Percentiles rank a stretch among this genome's conserved stretches.
These are phyloP conservation scores for Esox niger DNA, from an alignment of 2,113 vertebrate species.

Conservation along the genomic window DNA sequence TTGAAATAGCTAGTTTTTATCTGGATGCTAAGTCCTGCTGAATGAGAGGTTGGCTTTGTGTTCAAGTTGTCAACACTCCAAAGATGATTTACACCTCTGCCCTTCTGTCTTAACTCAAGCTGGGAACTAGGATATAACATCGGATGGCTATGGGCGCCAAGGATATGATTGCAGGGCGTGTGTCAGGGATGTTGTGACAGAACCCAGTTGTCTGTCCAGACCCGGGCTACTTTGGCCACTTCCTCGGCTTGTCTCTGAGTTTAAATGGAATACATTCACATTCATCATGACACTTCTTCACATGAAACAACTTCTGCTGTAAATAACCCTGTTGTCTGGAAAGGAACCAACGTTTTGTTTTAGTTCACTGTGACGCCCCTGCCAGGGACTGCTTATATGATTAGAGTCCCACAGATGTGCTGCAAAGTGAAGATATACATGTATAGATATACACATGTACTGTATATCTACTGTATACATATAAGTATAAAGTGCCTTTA, in stretches of 20 bases:
- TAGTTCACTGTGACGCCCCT: neutral
- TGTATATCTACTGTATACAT: no score
- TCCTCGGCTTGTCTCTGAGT: neutral
- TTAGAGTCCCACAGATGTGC: neutral
- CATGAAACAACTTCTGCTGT: neutral
- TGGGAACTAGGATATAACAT: neutral
- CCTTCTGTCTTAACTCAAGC: neutral
- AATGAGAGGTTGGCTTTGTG: neutral
- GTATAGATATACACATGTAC: no score
- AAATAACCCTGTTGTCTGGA: neutral
- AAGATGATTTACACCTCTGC: constrained; percentile 1
- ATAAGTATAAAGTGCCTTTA: no score
- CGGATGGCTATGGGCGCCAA: neutral
- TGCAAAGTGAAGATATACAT: no score
- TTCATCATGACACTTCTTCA: neutral
- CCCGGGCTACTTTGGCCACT: neutral
- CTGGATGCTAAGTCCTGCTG: neutral
- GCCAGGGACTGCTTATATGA: neutral
- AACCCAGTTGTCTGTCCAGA: neutral
- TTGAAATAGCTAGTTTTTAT: neutral
- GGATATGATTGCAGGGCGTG: neutral
- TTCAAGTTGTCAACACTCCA: neutral
- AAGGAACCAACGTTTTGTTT: neutral
- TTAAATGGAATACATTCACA: neutral
- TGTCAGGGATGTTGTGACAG: neutral